Conservation (phyloP, 2,888 invertebrate species). For the Dexiosoma caninum region DNA sequence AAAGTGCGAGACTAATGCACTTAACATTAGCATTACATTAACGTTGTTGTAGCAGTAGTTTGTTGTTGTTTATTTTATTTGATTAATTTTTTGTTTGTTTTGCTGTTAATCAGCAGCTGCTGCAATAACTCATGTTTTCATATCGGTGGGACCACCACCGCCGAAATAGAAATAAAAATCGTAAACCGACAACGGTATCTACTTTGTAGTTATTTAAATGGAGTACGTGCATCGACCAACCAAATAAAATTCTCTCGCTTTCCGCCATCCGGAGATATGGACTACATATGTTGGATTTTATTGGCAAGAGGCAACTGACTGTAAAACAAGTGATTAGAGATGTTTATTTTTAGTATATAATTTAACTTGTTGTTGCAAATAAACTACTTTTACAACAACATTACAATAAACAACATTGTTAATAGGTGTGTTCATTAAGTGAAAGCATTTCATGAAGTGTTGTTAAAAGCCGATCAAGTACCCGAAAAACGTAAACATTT, state of each 20-base stretch:
- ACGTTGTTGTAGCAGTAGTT: constrained; percentile 32
- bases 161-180: constrained; percentile 14
- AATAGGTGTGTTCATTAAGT: constrained; percentile 60
- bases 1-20: constrained; percentile 66
- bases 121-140: constrained; percentile 56
- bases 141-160: constrained; percentile 64
- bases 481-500: too few species aligned
- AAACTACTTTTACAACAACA: constrained; percentile 59
- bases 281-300: constrained; percentile 15
- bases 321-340: constrained; percentile 64
- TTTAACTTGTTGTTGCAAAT: constrained; percentile 35
- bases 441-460: too few species aligned
- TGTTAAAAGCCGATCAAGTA: too few species aligned
- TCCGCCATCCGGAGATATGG: constrained; percentile 11
- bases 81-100: too few species aligned
- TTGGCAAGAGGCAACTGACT: constrained; percentile 39
- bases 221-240: constrained; percentile 65
- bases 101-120: constrained; percentile 38
- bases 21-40: constrained; percentile 59
- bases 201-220: constrained; percentile 64
- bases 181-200: constrained; percentile 51
- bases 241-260: constrained; percentile 33
- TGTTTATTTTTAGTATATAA: constrained; percentile 2
- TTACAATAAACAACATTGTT: constrained; percentile 57
- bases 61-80: constrained; percentile 52